Evolutionary conservation across 92 coral and sea anemone genomes (phyloP), one percentile per base, ranked within the genome.

Genomic region (Diadumene lineata): DNA sequence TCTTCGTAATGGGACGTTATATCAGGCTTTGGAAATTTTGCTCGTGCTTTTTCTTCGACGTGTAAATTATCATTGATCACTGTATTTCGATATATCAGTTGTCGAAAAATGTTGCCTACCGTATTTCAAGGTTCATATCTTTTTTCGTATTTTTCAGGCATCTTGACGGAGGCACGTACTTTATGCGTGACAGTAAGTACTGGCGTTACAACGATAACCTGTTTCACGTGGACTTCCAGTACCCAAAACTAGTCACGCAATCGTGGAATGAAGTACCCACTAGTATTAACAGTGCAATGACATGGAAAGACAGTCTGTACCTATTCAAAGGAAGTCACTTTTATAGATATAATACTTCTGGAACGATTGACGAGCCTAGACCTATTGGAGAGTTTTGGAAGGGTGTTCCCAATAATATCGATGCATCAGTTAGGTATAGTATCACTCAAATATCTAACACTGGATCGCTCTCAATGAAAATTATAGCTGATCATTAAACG

Each of bases 371-470:
- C 50, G 84, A 83, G 75, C 92, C 96, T 8, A 76, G 75, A 64
- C 64, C 65, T 19, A 83, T 83, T 34, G 82, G 69, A 18, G 77
- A 73, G 24, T 75, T 72, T 32, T 83, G 92, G 88, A 83, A 84
- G 27, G 89, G 91, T 4, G 70, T 93, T 31, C 98, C 98, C 19
- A 50, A 82, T 34, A 57, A 82, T 18, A 56, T 93, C 10, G 89
- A 87, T 61, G 96, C 96, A 46, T 96, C 76, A 11, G 90, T 93
- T 73, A 93, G 98, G 98, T 93, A 75, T 55, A 4, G 30, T n/a
- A n/a, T n/a, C n/a, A n/a, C n/a, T n/a, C n/a, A n/a, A n/a, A n/a
- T n/a, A n/a, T n/a, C n/a, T n/a, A n/a, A n/a, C n/a, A n/a, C n/a
- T n/a, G n/a, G n/a, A n/a, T n/a, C n/a, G n/a, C n/a, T n/a, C n/a